Evolutionary conservation across 2,113 vertebrate species (phyloP), one percentile per base, ranked within the genome.

Genomic region (Misgurnus anguillicaudatus): DNA sequence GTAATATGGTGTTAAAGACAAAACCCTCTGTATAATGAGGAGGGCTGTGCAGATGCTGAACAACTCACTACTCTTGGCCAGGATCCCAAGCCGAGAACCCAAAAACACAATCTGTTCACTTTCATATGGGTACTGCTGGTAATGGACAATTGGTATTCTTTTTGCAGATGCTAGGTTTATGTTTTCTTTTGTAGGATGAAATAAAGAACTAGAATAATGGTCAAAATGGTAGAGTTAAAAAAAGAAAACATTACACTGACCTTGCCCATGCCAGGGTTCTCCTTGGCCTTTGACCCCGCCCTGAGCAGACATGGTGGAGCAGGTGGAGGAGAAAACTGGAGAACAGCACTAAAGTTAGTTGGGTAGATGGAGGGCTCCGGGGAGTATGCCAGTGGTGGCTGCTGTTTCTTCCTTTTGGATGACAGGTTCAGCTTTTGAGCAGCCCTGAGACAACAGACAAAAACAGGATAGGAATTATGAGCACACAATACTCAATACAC

Each of bases 391-490:
- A 94, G 82, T 1, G 94, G 94, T 21, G 96, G 92, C 67, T 94
- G 95, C 48, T 95, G 94, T 79, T 98, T 98, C 93, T 97, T 99
- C 89, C 98, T 94, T 87, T 98, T 98, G 79, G 98, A 97, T 65
- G 98, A 98, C 58, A 99, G 91, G 75, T 99, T 99, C 90, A 99
- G 89, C 90, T 99, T 99, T 93, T 99, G 97, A 87, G 98, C 98
- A 58, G 98, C 98, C 94, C 98, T 99, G 90, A 11, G 83, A 81
- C 72, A 74, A 42, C 60, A n/a, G 21, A 71, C 14, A 64, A 55
- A 80, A 62, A 77, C n/a, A 63, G 64, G 5, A 16, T 13, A 31
- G 53, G 48, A 9, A 62, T 82, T 13, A 77, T 71, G 5, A 76
- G 24, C 6, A 48, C 51, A 65, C 21, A 19, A 8, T 57, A 57